Evolutionary conservation across 35 echinoderm and acorn worm species (phyloP), one percentile per base, ranked within the genome.

Genomic region (Eucidaris tribuloides): DNA sequence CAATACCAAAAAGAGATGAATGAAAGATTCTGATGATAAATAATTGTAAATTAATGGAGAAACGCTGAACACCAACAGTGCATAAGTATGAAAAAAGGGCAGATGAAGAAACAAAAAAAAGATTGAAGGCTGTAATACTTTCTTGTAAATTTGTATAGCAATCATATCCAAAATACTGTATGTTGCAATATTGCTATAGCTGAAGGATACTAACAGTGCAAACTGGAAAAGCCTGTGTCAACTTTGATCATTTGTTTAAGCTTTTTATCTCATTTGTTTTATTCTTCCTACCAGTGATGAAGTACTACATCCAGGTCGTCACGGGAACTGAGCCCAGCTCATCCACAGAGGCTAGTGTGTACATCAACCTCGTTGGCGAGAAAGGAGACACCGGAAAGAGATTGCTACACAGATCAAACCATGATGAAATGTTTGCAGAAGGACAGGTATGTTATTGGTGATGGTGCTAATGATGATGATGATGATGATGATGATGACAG

Each of bases 351-450:
- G 86, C 96, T 15, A 83, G 91, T 59, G 83, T 99, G 9, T 99
- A 81, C 79, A 55, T 99, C 41, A 86, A 77, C 36, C 49, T 99
- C 30, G 57, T 71, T 80, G 96, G 96, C 22, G 90, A 99, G 82
- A 89, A 92, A 36, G 96, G 96, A 42, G 96, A 99, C 57, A 99
- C 91, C 15, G 96, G 96, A 6, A 89, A 87, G 57, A 89, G 96
- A 46, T 37, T 83, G 3, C 77, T 99, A 20, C 91, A 90, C 48
- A 90, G 84, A 79, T 88, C 89, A 33, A 65, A 89, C 65, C 77
- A 84, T 18, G 70, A 82, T 25, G 91, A 90, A 7, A 79, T 63
- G 32, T 99, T 99, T 25, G 54, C 84, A 62, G 82, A 90, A 79
- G 91, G 86, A 83, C 90, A 93, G 87, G 90, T 97, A 80, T 81